Evolutionary conservation across 2,113 vertebrate species (phyloP).

Genomic region (Calonectris borealis): DNA sequence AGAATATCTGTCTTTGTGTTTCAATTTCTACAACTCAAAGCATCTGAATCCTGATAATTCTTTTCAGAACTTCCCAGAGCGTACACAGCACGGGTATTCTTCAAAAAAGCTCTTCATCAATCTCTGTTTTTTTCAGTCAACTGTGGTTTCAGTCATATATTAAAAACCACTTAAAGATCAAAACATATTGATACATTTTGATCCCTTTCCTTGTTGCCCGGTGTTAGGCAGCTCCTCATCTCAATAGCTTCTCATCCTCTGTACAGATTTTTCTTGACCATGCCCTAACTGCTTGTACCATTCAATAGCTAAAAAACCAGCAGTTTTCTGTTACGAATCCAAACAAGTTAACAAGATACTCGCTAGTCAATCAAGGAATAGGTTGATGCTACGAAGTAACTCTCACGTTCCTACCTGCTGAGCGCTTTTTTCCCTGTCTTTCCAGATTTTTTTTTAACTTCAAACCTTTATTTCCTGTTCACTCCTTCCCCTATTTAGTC

Average conservation of each 20-base stretch:
- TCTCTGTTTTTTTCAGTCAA: background rate
- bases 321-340: background rate
- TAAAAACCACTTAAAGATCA: background rate
- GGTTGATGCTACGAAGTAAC: background rate
- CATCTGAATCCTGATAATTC: background rate
- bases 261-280: background rate
- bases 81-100: background rate
- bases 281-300: background rate
- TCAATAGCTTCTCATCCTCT: background rate
- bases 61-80: background rate
- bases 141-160: background rate
- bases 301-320: background rate
- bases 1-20: background rate
- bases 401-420: background rate
- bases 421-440: background rate
- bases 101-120: background rate
- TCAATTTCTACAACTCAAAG: background rate
- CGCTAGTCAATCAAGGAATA: background rate
- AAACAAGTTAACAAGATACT: background rate
- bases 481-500: background rate
- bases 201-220: background rate
- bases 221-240: background rate
- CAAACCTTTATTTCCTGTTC: background rate
- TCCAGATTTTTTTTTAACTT: background rate
- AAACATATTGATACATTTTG: background rate